Evolutionary conservation across 1,140 invertebrate genomes (phyloP).

Genomic region (Caligus rogercresseyi): DNA sequence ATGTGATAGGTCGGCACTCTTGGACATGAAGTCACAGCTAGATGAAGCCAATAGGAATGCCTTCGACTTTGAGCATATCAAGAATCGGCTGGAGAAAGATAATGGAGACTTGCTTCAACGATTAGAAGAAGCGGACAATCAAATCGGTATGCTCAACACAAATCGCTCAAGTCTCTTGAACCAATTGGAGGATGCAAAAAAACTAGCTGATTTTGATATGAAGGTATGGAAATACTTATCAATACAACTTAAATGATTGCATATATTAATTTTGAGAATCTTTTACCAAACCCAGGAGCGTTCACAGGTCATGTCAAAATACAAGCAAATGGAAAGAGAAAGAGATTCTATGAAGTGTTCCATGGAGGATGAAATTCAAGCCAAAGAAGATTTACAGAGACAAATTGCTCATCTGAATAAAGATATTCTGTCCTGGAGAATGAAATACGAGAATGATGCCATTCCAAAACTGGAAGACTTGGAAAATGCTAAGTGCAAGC

Average conservation of each 20-base stretch:
- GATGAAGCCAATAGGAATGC: constrained; percentile 86
- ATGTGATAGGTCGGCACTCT: constrained; percentile 77
- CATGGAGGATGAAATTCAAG: constrained; percentile 75
- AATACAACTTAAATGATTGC: too few relatives aligned
- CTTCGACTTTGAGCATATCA: constrained; percentile 83
- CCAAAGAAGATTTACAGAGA: constrained; percentile 49
- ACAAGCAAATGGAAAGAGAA: not conserved
- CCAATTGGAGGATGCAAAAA: constrained; percentile 91
- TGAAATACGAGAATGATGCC: constrained; percentile 18
- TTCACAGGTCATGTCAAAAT: not conserved
- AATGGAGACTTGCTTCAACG: constrained; percentile 83
- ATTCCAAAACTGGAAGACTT: constrained; percentile 79
- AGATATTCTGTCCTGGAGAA: constrained; percentile 39
- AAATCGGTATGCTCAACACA: constrained; percentile 86
- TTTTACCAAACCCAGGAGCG: not conserved
- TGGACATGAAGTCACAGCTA: constrained; percentile 82
- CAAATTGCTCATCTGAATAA: constrained; percentile 94
- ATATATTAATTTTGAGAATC: not conserved
- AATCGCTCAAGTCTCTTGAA: constrained; percentile 85
- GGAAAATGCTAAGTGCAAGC: constrained; percentile 81
- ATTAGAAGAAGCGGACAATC: constrained; percentile 91
- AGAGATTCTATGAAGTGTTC: not conserved
- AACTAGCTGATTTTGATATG: constrained; percentile 83
- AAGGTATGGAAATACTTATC: not conserved
- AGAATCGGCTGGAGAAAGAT: constrained; percentile 91